phyloP scores from a whole-genome alignment of 2,797 vertebrate species.

The Alca torda region DNA sequence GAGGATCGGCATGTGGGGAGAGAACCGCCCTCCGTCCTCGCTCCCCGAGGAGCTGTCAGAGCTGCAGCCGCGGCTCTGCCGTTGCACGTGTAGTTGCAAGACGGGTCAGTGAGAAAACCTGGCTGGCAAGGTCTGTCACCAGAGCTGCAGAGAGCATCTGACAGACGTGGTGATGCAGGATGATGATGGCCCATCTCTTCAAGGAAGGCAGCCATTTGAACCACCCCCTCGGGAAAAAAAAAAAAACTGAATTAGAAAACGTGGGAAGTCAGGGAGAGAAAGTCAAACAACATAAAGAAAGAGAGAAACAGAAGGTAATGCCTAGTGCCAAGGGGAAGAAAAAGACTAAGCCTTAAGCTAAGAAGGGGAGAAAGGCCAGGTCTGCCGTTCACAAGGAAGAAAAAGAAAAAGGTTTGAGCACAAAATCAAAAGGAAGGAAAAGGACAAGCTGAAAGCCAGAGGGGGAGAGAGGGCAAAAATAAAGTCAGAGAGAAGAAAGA shows the following conservation, averaged over 20 bases:
- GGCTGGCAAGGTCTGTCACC: background rate
- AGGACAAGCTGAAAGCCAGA: conserved; percentile 30
- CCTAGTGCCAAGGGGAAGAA: conserved; percentile 21
- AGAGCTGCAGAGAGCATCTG: background rate
- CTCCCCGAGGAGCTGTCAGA: fast-evolving
- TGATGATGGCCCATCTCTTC: background rate
- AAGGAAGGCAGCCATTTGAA: background rate
- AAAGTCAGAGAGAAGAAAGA: conserved; percentile 33
- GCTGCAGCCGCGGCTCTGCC: background rate
- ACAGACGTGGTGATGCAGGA: background rate
- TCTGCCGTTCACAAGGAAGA: background rate
- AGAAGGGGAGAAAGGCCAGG: conserved; percentile 12
- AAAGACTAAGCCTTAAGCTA: conserved; percentile 15
- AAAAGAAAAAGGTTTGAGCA: conserved; percentile 10
- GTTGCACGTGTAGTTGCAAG: background rate
- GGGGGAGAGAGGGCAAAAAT: conserved; percentile 20
- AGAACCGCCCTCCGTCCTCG: fast-evolving
- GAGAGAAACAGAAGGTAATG: background rate
- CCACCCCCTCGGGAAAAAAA: background rate
- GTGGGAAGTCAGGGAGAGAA: background rate
- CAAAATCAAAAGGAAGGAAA: conserved; percentile 28
- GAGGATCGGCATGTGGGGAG: background rate
- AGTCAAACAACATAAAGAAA: background rate
- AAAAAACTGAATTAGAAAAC: background rate
- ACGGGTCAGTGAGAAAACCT: background rate